Evolutionary conservation across 2,113 vertebrate genomes (phyloP).

Genomic region (Podilymbus podiceps): DNA sequence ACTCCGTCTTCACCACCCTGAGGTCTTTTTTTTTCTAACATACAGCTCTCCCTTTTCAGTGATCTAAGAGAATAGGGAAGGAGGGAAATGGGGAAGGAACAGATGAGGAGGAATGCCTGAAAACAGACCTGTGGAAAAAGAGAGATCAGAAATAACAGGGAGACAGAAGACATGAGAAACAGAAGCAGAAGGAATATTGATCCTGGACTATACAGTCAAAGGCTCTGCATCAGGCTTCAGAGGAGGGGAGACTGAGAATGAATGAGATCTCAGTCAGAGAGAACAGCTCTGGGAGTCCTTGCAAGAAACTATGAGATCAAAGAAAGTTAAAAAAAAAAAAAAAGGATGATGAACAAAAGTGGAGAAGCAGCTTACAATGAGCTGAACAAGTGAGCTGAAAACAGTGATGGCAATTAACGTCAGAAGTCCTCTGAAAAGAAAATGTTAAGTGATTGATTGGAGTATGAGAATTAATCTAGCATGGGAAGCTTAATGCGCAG

Average conservation of each 20-base stretch:
- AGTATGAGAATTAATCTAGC: background rate
- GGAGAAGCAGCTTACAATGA: background rate
- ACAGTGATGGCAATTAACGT: background rate
- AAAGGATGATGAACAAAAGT: background rate
- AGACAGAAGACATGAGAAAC: background rate
- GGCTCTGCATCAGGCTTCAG: background rate
- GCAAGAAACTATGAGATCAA: background rate
- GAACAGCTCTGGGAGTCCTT: background rate
- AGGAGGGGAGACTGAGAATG: rapidly evolving
- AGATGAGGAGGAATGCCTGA: background rate
- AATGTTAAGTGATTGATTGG: background rate
- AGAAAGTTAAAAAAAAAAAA: background rate
- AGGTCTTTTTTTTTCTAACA: background rate
- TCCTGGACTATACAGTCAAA: background rate
- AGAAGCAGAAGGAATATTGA: background rate
- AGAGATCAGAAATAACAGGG: background rate
- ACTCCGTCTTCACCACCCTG: background rate
- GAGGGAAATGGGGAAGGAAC: background rate
- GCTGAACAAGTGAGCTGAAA: background rate
- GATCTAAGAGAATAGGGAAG: background rate
- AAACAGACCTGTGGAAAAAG: background rate
- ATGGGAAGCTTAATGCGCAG: background rate
- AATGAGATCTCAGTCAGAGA: background rate
- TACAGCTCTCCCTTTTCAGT: background rate
- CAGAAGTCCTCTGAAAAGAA: background rate